A percentile compares a stretch with the other conserved stretches of the same genome.
Evolutionary conservation across 2,113 vertebrate genomes (phyloP).

Genomic region (Burhinus oedicnemus): DNA sequence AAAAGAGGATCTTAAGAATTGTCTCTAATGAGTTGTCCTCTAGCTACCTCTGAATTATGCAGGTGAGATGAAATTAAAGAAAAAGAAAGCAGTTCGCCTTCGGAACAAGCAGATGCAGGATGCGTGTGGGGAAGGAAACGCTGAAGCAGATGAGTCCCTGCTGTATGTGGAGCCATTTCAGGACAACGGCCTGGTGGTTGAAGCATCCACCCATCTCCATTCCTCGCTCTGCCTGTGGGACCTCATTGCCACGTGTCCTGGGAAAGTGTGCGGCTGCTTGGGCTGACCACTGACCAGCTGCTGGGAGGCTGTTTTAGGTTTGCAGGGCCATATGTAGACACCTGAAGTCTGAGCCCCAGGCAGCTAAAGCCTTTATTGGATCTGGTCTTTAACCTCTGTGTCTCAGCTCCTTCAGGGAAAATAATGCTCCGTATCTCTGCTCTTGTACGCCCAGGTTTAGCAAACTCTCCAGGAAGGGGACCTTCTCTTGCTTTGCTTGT

Average conservation of each 20-base stretch:
- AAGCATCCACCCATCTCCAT: not conserved
- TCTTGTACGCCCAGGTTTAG: not conserved
- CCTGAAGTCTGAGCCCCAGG: not conserved
- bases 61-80: not conserved
- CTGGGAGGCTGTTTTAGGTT: not conserved
- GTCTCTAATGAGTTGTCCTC: not conserved
- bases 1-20: not conserved
- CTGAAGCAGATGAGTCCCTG: not conserved
- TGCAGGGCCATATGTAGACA: not conserved
- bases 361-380: not conserved
- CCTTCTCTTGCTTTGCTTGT: not conserved
- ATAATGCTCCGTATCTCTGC: not conserved
- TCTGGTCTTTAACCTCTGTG: not conserved
- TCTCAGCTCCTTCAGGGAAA: not conserved
- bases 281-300: not conserved
- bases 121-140: not conserved
- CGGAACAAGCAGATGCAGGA: not conserved
- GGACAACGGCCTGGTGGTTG: accelerated
- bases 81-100: not conserved
- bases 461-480: not conserved
- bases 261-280: not conserved
- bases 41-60: not conserved
- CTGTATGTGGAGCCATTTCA: not conserved
- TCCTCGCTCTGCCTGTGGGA: not conserved
- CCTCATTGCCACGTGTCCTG: not conserved